Evolutionary conservation across 2,797 vertebrate genomes (phyloP), one percentile per base, ranked within the genome.

Genomic region (Mallotus villosus): DNA sequence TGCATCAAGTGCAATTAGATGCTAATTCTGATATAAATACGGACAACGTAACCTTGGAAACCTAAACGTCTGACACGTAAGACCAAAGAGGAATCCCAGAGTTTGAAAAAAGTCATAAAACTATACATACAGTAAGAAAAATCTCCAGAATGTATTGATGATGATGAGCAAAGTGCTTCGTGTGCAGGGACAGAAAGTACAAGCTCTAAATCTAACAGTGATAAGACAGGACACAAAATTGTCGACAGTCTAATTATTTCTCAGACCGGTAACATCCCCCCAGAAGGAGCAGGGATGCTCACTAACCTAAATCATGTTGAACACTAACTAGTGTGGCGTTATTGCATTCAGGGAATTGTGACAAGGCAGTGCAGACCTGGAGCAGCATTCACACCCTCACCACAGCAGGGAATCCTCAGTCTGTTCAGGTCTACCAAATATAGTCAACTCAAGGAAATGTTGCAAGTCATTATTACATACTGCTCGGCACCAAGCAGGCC

Each of bases 331-430:
- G 29, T 4, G 17, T 9, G 17, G 14, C 2, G 12, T n/a, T 46
- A 24, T 46, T 65, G 63, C 63, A 65, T 65, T 65, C 37, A 41
- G n/a, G 21, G 8, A 65, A 25, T 25, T 65, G 37, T 65, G 7
- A 32, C 62, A 3, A 11, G 34, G 1, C 2, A 19, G 61, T 63
- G 63, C n/a, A 64, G 63, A 64, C 22, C 63, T n/a, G 7, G 32
- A 6, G 16, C n/a, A 22, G 34, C 63, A 2, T 64, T 64, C 32
- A 64, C n/a, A 58, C 55, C 34, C n/a, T 14, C 63, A 24, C 41
- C 32, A 14, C 8, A 64, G 63, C 63, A 64, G 41, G 21, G 32
- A 5, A 11, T 64, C 41, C 41, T 1, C 32, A 64, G 16, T 37
- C 6, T 16, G 22, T 24, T 12, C 6, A 60, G 12, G 22, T 60